Base-by-base conservation (phyloP, 2,888 invertebrate species). In the Pammene fasciana region DNA sequence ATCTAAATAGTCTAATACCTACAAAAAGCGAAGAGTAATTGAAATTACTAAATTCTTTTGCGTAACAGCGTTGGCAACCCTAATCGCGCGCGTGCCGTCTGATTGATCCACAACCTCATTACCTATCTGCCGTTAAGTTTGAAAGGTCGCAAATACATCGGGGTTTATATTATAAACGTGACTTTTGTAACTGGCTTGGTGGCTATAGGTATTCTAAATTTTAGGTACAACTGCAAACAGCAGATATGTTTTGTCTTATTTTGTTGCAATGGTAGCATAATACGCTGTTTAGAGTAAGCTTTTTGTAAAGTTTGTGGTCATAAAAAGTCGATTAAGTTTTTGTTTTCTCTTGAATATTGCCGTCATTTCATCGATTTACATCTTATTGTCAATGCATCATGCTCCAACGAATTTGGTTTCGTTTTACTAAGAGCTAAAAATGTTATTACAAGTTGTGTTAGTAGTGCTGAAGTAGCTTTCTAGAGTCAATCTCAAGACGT, bases 51-150 rank as follows among this genome's bases (percentile, higher is more conserved):
- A 62, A 68, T 56, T 62, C 55, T 57, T 43, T 43, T 43, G 11
- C 43, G 43, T 43, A 43, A 13, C 10, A 11, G 43, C 36, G 50
- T 62, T 26, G 71, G 26, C 73, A 75, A 65, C 76, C 74, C 74
- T 74, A 72, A 62, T 50, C 71, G 62, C 79, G 82, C 87, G 83
- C 88, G 87, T 86, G 88, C 87, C 85, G 76, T 71, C 72, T 80
- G 81, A 86, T 82, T 82, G 83, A 88, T 88, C 81, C 83, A 79
- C 74, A 72, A 77, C 75, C 80, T 83, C 83, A 84, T 86, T 84
- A 83, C 75, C 73, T 72, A 77, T 60, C 46, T 62, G 52, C 62
- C 41, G 50, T n/a, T 62, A 61, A 61, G 9, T 61, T 61, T 48
- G 16, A 62, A 62, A 52, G 62, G 62, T 62, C 72, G 73, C 73